Evolutionary conservation across 1,140 invertebrate species (phyloP), one percentile per base, ranked within the genome.

Genomic region (Thaumetopoea pityocampa): DNA sequence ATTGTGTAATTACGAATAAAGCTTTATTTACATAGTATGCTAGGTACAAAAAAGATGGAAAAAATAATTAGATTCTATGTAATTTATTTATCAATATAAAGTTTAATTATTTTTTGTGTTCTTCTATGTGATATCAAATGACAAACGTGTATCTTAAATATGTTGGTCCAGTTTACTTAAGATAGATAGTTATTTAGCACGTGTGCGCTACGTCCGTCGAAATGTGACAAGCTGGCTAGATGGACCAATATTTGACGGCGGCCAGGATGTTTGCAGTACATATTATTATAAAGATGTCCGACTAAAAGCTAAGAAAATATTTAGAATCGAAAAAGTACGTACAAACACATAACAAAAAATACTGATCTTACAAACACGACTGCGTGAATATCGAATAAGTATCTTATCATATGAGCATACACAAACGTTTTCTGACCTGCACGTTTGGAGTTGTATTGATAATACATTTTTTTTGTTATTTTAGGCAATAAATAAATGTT

Each of bases 211-310:
- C 52, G 71, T 79, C 77, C 77, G 73, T 54, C 51, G 51, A 50
- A 49, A 44, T 27, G 37, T 42, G 38, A 50, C 47, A 50, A 22
- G 43, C 46, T 51, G 61, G 56, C 56, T 51, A 54, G 58, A 53
- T 52, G 58, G 49, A 29, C 55, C 55, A 72, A 77, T 81, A 73
- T 81, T 81, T 79, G 67, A 40, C 37, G 24, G 44, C 28, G 36
- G 65, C 44, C 73, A 78, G 74, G 77, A 81, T 81, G 77, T 81
- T 81, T 81, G 61, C 68, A 41, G 37, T 47, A 56, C 65, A 47
- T 48, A 72, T n/a, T n/a, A n/a, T n/a, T n/a, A n/a, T 67, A 69
- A 64, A 54, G 51, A 51, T 45, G 47, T 61, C 62, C 46, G 54
- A 47, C 67, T 77, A 68, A 78, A 65, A 74, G 68, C 56, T 64